Evolutionary conservation across 2,888 invertebrate species (phyloP).

Genomic region (Acrobasis consociella): DNA sequence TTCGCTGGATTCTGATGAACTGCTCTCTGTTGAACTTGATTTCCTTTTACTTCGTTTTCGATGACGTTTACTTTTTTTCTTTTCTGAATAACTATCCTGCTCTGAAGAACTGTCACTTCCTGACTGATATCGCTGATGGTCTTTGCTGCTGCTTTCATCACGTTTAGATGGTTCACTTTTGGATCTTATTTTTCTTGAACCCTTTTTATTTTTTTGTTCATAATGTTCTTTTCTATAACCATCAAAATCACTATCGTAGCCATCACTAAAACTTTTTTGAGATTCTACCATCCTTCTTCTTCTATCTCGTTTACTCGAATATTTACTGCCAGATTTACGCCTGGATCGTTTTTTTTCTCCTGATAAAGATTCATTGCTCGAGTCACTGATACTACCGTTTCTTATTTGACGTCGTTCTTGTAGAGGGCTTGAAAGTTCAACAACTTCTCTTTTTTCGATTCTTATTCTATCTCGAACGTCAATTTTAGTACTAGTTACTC

Average conservation of each 20-base stretch:
- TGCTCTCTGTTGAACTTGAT: conserved; percentile 69
- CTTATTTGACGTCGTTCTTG: conserved; percentile 55
- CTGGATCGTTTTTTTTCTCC: conserved; percentile 58
- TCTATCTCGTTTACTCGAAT: conserved; percentile 58
- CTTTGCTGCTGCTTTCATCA: conserved; percentile 55
- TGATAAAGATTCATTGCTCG: conserved; percentile 73
- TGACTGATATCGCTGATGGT: conserved; percentile 55
- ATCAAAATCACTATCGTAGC: conserved; percentile 73
- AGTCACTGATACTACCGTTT: conserved; percentile 57
- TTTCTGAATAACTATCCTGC: conserved; percentile 60
- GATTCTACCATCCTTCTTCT: conserved; percentile 59
- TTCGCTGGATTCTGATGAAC: conserved; percentile 72
- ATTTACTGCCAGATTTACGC: conserved; percentile 51
- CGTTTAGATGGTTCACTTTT: conserved; percentile 74
- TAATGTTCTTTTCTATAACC: conserved; percentile 47
- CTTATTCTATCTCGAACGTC: conserved; percentile 75
- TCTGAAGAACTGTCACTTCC: conserved; percentile 65
- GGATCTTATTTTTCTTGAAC: conserved; percentile 68
- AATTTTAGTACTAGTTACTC: conserved; percentile 79
- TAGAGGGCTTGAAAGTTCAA: conserved; percentile 73
- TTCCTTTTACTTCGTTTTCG: conserved; percentile 70
- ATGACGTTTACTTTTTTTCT: conserved; percentile 68
- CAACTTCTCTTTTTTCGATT: conserved; percentile 78
- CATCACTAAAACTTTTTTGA: conserved; percentile 79
- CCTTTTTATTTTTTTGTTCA: conserved; percentile 51